Base-by-base conservation (phyloP, 2,113 vertebrate genomes). In the Astur gentilis region DNA sequence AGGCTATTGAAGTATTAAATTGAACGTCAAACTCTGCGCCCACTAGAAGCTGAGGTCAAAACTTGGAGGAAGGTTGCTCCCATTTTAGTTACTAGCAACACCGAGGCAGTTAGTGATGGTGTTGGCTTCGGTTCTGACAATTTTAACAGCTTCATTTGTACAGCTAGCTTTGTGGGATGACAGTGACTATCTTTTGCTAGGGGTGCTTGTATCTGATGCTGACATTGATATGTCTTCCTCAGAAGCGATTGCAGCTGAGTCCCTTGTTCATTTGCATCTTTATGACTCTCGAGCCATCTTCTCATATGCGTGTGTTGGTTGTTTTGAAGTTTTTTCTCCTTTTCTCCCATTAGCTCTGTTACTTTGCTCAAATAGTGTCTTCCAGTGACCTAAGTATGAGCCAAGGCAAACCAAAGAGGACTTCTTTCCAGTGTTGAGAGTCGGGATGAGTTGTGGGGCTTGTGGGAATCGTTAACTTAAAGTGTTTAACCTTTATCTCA, bases 241-340 rank as follows among this genome's bases (percentile, higher is more conserved):
- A 42, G 62, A 92, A 92, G 50, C 3, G 4, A 55, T 13, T 89
- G 71, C 88, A 88, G 61, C 45, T 83, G 64, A 95, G 58, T 77
- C n/a, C 34, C 47, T 93, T 91, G 89, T 92, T 97, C 95, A 94
- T 93, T 94, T 97, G 75, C 83, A 78, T 93, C 76, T 81, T 86
- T 71, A 29, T 80, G 65, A 52, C n/a, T 86, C 60, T 66, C 38
- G 50, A 52, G 7, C 17, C 52, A 62, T 45, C 54, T 65, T 83
- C 45, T 77, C 5, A 2, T 73, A n/a, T 1, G 1, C 60, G 25
- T 23, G 14, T 49, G 7, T 52, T 89, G 17, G 13, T 62, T 79
- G 13, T 49, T 93, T 40, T n/a, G 38, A 4, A 36, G 11, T 58
- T 79, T 73, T 61, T 60, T 0, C 0, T 7, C 12, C 16, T 65